phyloP scores from a whole-genome alignment of 2,797 vertebrate species.

The Anabacerthia variegaticeps region DNA sequence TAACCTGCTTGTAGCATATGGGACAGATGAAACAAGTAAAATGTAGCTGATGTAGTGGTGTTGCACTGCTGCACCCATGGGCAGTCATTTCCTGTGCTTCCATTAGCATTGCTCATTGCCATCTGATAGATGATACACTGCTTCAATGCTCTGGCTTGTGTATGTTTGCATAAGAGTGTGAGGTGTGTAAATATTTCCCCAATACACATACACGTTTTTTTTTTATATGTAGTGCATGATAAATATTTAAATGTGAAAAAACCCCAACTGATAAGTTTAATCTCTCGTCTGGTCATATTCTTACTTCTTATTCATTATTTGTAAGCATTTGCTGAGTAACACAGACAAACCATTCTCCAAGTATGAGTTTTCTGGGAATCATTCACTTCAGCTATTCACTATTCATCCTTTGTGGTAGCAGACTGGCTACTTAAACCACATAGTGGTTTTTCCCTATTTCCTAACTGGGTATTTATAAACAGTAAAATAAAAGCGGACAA shows the following conservation, averaged over 20 bases:
- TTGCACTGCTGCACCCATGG: background rate
- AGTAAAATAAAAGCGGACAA: background rate
- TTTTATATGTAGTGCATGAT: background rate
- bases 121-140: background rate
- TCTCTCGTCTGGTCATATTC: background rate
- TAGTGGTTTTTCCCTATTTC: slow-evolving; percentile 37
- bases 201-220: background rate
- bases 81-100: background rate
- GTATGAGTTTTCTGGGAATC: slow-evolving; percentile 44
- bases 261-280: background rate
- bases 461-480: slow-evolving; percentile 58
- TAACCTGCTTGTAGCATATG: background rate
- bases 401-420: slow-evolving; percentile 55
- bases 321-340: background rate
- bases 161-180: background rate
- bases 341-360: background rate
- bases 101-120: background rate
- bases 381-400: slow-evolving; percentile 54
- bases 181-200: background rate
- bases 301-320: slow-evolving; percentile 11
- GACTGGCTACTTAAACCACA: slow-evolving; percentile 43
- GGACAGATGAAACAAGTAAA: background rate
- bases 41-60: accelerated
- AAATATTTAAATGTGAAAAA: background rate
- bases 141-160: background rate